Conservation (phyloP, 1,140 invertebrate species). For the Temnothorax curvispinosus region DNA sequence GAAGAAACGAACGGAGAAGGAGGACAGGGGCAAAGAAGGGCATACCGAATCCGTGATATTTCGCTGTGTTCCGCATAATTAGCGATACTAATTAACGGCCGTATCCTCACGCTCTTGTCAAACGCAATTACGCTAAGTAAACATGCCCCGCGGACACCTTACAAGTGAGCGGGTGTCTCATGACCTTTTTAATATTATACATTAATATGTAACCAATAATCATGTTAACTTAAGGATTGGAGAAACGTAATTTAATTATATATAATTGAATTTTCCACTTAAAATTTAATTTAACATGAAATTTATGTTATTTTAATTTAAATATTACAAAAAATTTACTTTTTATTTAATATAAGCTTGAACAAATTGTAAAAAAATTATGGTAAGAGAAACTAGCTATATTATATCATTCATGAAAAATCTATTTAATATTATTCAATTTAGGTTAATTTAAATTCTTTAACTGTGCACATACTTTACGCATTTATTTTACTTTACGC, state of each 20-base stretch:
- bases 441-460: no score
- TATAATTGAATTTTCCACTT: background rate
- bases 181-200: background rate
- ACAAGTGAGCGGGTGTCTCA: background rate
- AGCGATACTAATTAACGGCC: slow-evolving; percentile 78
- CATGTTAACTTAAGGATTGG: background rate
- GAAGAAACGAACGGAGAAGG: background rate
- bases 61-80: slow-evolving; percentile 72
- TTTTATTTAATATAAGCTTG: background rate
- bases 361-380: background rate
- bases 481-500: no score
- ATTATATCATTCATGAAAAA: no score
- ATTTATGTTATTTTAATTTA: background rate
- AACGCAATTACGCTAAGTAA: slow-evolving; percentile 25
- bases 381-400: no score
- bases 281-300: background rate
- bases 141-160: background rate
- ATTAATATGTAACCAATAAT: background rate
- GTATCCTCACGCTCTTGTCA: slow-evolving; percentile 35
- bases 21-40: background rate
- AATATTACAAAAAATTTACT: background rate
- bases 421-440: no score
- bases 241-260: background rate
- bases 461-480: no score
- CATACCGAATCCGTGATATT: slow-evolving; percentile 47